phyloP scores from a whole-genome alignment of 2,888 invertebrate genomes.

The Aphelenchoides bicaudatus region DNA sequence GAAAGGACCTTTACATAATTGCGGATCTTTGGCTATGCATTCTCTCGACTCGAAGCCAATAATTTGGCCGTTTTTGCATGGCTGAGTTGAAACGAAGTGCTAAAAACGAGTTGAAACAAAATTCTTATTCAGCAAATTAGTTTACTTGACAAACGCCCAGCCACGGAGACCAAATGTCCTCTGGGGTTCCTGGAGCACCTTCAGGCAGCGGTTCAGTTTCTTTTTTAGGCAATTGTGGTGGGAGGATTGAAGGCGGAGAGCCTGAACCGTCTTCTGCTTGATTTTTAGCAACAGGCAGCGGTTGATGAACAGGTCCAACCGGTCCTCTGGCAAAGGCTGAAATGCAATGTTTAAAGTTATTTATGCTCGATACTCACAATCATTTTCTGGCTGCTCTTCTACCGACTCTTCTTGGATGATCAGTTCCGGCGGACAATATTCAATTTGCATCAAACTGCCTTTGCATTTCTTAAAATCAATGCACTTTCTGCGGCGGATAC shows the following conservation, averaged over 20 bases:
- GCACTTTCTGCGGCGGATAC: slow-evolving; percentile 56
- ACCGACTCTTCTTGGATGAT: neutral
- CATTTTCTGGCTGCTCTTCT: slow-evolving; percentile 11
- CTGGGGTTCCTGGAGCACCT: slow-evolving; percentile 34
- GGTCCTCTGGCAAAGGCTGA: slow-evolving; percentile 27
- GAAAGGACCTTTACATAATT: slow-evolving; percentile 58
- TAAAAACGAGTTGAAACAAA: slow-evolving; percentile 29
- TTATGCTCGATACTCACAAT: slow-evolving; percentile 15
- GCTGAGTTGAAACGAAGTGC: slow-evolving; percentile 57
- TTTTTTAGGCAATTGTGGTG: slow-evolving; percentile 34
- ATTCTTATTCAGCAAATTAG: slow-evolving; percentile 8
- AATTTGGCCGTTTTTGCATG: slow-evolving; percentile 54
- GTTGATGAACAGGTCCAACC: slow-evolving; percentile 31
- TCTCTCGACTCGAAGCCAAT: slow-evolving; percentile 60
- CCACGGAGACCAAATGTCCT: slow-evolving; percentile 55
- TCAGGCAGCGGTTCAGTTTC: slow-evolving; percentile 32
- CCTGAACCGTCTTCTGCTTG: slow-evolving; percentile 20
- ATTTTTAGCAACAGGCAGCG: slow-evolving; percentile 24
- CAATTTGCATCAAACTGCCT: slow-evolving; percentile 51
- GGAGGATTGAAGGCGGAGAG: slow-evolving; percentile 34
- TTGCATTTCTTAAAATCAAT: slow-evolving; percentile 50
- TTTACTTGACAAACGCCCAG: slow-evolving; percentile 50
- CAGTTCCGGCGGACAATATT: slow-evolving; percentile 31
- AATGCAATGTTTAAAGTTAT: neutral
- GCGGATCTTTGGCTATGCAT: slow-evolving; percentile 58